A percentile compares a stretch with the other conserved stretches of the same genome.
Conservation (phyloP, 2,113 vertebrate species). For the Meriones unguiculatus region DNA sequence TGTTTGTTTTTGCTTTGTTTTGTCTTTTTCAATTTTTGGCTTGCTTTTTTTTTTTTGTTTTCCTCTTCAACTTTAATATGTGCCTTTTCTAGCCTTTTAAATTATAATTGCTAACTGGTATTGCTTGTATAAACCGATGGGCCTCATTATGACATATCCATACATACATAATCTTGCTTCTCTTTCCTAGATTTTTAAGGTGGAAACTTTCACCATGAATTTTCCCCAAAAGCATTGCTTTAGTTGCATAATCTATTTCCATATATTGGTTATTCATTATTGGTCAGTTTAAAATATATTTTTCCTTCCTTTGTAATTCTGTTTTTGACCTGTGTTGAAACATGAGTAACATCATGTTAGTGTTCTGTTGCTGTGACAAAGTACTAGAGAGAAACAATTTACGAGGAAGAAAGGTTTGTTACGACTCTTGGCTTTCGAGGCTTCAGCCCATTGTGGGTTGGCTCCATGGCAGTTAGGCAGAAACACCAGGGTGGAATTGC, state of each 20-base stretch:
- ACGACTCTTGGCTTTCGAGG: neutral
- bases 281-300: neutral
- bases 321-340: neutral
- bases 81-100: neutral
- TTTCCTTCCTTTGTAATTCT: neutral
- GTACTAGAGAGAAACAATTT: neutral
- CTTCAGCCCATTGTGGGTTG: neutral
- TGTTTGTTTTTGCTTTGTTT: neutral
- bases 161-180: neutral
- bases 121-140: neutral
- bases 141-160: neutral
- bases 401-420: neutral
- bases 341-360: neutral
- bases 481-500: neutral
- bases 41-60: constrained; percentile 8
- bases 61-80: neutral
- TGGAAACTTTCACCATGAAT: neutral
- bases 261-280: neutral
- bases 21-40: neutral
- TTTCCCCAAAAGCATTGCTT: neutral
- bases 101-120: neutral
- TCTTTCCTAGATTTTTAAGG: neutral
- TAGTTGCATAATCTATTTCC: neutral
- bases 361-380: neutral
- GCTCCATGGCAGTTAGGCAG: too few species aligned